Conservation (phyloP, 2,888 invertebrate genomes). For the Aproaerema taeniolella region DNA sequence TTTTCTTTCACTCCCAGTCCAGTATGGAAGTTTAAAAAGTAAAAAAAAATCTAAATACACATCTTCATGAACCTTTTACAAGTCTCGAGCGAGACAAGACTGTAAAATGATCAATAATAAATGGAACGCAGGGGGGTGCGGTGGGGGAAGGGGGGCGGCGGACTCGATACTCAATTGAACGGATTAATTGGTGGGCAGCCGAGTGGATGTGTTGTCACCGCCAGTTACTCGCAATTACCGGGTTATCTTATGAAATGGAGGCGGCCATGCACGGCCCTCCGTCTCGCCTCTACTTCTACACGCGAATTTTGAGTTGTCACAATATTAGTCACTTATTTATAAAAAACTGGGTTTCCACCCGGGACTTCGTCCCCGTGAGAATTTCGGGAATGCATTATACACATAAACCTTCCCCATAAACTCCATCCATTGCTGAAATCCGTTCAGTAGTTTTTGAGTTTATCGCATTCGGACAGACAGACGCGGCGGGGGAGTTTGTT, state of each 20-base stretch:
- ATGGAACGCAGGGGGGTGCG: slow-evolving; percentile 19
- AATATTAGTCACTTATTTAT: too few species aligned
- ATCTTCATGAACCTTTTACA: slow-evolving; percentile 2
- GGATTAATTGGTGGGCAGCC: slow-evolving; percentile 56
- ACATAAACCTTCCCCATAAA: too few species aligned
- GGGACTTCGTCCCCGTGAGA: too few species aligned
- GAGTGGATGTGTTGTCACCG: slow-evolving; percentile 17
- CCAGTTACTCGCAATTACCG: slow-evolving; percentile 29
- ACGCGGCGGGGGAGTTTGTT: too few species aligned
- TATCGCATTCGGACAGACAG: too few species aligned
- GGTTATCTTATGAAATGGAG: slow-evolving; percentile 21
- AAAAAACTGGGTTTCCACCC: too few species aligned
- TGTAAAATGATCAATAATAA: slow-evolving; percentile 12
- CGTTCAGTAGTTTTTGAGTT: too few species aligned
- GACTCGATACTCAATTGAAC: slow-evolving; percentile 56
- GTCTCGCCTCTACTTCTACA: slow-evolving; percentile 8
- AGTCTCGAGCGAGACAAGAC: neutral
- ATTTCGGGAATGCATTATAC: too few species aligned
- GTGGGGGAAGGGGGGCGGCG: slow-evolving; percentile 29
- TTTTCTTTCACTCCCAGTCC: too few species aligned
- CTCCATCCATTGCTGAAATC: too few species aligned
- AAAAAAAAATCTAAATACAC: too few species aligned
- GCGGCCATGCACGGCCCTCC: slow-evolving; percentile 21
- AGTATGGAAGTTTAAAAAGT: too few species aligned
- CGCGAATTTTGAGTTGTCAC: neutral